Conservation (phyloP, 2,797 vertebrate species). For the Sebastes cheni region DNA sequence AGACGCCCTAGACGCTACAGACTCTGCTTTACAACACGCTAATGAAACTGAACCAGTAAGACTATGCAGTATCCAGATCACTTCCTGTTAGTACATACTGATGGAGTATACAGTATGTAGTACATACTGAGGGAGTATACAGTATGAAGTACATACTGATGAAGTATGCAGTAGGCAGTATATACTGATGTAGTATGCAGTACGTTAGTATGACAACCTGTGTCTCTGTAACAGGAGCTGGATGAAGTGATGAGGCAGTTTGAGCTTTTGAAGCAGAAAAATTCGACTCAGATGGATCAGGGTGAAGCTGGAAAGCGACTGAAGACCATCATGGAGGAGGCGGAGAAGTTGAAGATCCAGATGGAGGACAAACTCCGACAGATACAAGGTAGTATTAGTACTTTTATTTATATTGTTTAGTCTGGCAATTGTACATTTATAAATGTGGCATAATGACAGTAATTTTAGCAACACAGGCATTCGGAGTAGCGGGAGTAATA, state of each 20-base stretch:
- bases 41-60: constrained; percentile 17
- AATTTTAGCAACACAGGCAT: background rate
- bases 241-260: constrained; percentile 74
- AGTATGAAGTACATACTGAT: no score
- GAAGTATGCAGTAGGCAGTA: no score
- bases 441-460: background rate
- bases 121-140: no score
- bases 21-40: constrained; percentile 60
- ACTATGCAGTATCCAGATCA: background rate
- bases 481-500: background rate
- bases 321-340: constrained; percentile 78
- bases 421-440: background rate
- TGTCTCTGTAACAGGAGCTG: constrained; percentile 78
- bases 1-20: constrained; percentile 68
- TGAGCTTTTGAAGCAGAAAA: constrained; percentile 76
- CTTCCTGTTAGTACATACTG: no score
- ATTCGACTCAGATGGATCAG: constrained; percentile 41
- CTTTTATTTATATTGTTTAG: background rate
- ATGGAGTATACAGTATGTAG: no score
- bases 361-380: constrained; percentile 81
- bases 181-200: no score
- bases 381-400: constrained; percentile 76
- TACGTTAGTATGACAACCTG: background rate
- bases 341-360: constrained; percentile 77
- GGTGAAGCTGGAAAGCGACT: constrained; percentile 73